Percentiles rank a stretch among this genome's conserved stretches.
These are phyloP conservation scores for Probosciger aterrimus DNA, from an alignment of 2,113 vertebrate species.

Conservation along the genomic window DNA sequence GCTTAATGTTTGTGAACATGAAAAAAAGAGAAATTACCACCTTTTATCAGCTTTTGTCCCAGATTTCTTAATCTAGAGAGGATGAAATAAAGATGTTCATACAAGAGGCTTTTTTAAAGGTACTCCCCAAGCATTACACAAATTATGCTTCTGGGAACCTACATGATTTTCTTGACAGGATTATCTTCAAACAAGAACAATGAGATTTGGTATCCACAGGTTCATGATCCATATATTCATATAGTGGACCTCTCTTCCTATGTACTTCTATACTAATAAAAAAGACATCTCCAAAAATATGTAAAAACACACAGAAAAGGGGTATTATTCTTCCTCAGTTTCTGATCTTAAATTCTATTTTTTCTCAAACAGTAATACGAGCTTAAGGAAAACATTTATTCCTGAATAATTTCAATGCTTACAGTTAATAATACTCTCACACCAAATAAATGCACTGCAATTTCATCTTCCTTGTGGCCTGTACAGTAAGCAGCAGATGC, in stretches of 20 bases:
- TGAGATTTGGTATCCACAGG: not conserved
- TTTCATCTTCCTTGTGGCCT: not conserved
- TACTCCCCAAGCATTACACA: not conserved
- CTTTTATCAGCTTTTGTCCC: not conserved
- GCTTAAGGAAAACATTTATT: not conserved
- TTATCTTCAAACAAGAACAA: not conserved
- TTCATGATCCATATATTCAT: not conserved
- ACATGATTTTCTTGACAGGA: not conserved
- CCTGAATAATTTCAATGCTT: not conserved
- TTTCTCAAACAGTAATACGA: not conserved
- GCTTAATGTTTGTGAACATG: not conserved
- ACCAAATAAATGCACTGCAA: not conserved
- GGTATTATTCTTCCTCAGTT: not conserved
- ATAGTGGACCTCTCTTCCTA: not conserved
- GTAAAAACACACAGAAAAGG: not conserved
- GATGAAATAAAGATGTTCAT: not conserved
- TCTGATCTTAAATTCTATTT: not conserved
- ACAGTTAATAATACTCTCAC: not conserved
- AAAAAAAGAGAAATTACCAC: not conserved
- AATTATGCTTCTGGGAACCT: not conserved
- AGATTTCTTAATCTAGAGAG: not conserved
- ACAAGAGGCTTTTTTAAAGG: not conserved
- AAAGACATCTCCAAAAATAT: not conserved
- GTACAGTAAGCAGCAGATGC: not conserved
- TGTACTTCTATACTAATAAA: not conserved